Evolutionary conservation across 2,113 vertebrate species (phyloP).

Genomic region (Dasyprocta punctata): DNA sequence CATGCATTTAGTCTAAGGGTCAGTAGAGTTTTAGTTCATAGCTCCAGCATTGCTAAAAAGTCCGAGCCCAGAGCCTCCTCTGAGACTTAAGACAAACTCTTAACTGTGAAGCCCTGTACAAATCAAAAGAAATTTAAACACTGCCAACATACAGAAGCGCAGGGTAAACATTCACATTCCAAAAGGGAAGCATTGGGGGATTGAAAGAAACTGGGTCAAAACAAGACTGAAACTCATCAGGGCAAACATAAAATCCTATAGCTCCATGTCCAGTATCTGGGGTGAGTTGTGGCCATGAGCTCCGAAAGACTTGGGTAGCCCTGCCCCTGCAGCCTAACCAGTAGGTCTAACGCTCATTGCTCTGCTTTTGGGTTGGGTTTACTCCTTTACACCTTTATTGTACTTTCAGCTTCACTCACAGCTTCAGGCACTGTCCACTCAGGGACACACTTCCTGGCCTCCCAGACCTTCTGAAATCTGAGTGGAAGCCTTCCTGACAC

Average conservation of each 20-base stretch:
- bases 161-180: background rate
- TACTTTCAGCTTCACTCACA: background rate
- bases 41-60: background rate
- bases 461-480: background rate
- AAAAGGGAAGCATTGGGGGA: background rate
- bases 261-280: background rate
- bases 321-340: background rate
- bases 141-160: background rate
- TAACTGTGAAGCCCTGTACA: background rate
- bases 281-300: background rate
- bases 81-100: background rate
- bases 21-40: background rate
- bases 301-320: background rate
- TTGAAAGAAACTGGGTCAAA: background rate
- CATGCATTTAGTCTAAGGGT: background rate
- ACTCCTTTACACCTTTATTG: no score
- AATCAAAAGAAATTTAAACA: background rate
- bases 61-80: background rate
- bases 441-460: background rate
- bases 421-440: background rate
- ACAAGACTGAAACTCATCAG: background rate
- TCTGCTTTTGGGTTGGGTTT: background rate
- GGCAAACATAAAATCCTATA: background rate
- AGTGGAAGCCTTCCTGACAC: background rate
- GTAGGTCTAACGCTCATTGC: background rate